Conservation (phyloP, 2,888 invertebrate genomes). For the Drosophila percnosoma region DNA sequence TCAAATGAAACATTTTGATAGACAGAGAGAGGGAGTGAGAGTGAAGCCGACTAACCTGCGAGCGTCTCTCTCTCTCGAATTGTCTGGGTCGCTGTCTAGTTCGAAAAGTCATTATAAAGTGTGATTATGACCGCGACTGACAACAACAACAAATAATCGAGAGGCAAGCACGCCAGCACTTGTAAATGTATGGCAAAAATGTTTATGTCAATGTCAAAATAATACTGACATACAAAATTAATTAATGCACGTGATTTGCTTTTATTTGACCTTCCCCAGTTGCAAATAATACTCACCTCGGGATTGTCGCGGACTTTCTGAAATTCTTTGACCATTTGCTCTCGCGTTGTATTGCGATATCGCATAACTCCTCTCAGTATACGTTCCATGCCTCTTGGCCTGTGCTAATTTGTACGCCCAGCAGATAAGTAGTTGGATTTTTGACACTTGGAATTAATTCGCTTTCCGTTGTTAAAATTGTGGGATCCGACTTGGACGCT, state of each 20-base stretch:
- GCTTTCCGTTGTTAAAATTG: conserved; percentile 12
- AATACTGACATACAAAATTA: background rate
- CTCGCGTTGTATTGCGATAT: conserved; percentile 92
- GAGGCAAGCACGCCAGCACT: conserved; percentile 20
- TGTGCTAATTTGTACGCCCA: conserved; percentile 6
- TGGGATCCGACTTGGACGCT: conserved; percentile 18
- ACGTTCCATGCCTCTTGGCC: conserved; percentile 89
- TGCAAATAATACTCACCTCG: conserved; percentile 76
- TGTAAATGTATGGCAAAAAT: background rate
- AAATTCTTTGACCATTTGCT: conserved; percentile 96
- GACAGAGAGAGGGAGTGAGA: background rate
- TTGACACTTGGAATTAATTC: conserved; percentile 45
- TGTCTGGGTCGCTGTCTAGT: conserved; percentile 25
- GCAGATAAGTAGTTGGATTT: conserved; percentile 19
- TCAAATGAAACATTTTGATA: conserved; percentile 17
- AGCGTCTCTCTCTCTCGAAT: conserved; percentile 11
- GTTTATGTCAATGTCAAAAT: conserved; percentile 25
- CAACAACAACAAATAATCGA: conserved; percentile 26
- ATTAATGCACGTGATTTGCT: background rate
- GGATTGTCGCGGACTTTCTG: conserved; percentile 95
- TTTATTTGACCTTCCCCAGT: conserved; percentile 8
- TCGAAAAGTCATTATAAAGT: conserved; percentile 40
- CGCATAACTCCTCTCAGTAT: conserved; percentile 95
- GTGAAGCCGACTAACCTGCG: conserved; percentile 11
- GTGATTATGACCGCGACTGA: conserved; percentile 49